Evolutionary conservation across 2,113 vertebrate genomes (phyloP).

Genomic region (Enhydra lutris): DNA sequence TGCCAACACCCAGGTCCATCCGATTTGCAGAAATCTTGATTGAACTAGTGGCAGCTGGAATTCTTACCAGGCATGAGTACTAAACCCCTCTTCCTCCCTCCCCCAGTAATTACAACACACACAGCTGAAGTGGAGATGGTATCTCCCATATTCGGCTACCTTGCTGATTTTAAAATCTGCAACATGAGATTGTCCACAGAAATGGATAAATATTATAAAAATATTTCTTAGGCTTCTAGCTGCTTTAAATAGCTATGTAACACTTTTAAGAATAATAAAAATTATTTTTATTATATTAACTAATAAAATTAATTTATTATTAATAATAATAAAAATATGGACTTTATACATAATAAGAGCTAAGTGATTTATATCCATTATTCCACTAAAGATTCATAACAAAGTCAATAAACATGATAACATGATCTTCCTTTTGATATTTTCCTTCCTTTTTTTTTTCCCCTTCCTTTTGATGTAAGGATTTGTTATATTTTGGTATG

Average conservation of each 20-base stretch:
- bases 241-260: background rate
- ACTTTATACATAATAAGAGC: rapidly evolving
- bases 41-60: background rate
- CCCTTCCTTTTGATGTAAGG: background rate
- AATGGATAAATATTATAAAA: background rate
- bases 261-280: background rate
- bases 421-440: background rate
- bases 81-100: background rate
- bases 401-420: background rate
- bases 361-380: background rate
- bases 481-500: background rate
- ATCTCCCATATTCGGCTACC: background rate
- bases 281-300: too few relatives aligned
- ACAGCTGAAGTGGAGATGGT: background rate
- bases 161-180: background rate
- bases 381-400: background rate
- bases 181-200: background rate
- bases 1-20: background rate
- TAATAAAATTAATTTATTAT: too few relatives aligned
- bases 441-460: too few relatives aligned
- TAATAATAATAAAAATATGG: background rate
- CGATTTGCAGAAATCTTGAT: background rate
- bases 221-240: background rate
- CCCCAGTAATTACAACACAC: background rate
- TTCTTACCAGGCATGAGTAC: rapidly evolving